Evolutionary conservation across 2,113 vertebrate species (phyloP).

Genomic region (Podarcis muralis): DNA sequence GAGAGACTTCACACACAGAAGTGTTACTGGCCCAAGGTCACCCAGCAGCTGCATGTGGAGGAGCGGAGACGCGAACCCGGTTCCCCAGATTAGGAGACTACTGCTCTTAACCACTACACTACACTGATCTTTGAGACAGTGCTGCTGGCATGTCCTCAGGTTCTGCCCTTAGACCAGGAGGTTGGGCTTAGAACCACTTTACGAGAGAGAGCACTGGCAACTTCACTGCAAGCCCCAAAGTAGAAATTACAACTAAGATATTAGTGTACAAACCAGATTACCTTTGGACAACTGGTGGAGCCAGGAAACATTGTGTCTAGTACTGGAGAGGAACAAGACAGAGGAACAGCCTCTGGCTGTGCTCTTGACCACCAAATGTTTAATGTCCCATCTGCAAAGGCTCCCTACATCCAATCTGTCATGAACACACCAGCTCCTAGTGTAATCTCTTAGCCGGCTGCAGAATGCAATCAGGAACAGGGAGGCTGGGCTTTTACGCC

Average conservation of each 20-base stretch:
- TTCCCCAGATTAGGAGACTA: too few relatives aligned
- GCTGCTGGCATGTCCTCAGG: neutral
- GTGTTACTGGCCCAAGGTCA: too few relatives aligned
- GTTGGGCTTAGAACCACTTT: neutral
- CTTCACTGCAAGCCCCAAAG: neutral
- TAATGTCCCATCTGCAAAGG: neutral
- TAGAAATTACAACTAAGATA: neutral
- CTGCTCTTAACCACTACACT: too few relatives aligned
- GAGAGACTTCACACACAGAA: too few relatives aligned
- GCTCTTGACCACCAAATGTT: neutral
- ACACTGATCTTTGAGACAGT: neutral
- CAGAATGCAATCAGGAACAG: too few relatives aligned
- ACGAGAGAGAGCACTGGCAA: neutral
- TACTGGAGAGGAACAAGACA: neutral
- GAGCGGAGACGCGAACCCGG: too few relatives aligned
- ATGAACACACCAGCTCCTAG: too few relatives aligned
- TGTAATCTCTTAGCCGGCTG: too few relatives aligned
- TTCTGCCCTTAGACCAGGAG: neutral
- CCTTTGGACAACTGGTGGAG: neutral
- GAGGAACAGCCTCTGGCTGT: neutral
- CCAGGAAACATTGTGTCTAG: neutral
- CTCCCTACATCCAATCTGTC: too few relatives aligned
- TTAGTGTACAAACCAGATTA: neutral
- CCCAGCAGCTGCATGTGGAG: too few relatives aligned
- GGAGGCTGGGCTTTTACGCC: too few relatives aligned